Evolutionary conservation across 2,113 vertebrate genomes (phyloP).

Genomic region (Pterocles orientalis): DNA sequence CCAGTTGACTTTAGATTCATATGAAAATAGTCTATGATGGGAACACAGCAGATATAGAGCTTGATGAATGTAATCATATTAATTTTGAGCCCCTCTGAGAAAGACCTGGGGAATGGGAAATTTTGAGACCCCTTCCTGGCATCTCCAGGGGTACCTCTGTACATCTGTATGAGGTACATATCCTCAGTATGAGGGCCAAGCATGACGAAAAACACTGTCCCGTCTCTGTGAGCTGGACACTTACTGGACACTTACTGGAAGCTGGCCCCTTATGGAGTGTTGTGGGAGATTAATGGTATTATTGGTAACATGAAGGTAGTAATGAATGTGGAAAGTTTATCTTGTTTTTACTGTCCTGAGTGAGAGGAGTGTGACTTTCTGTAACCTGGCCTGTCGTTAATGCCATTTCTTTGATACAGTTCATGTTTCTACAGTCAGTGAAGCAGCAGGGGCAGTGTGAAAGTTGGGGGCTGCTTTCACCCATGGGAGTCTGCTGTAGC

Average conservation of each 20-base stretch:
- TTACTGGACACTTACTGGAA: neutral
- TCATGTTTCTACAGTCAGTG: neutral
- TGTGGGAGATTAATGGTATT: neutral
- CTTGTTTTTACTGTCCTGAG: neutral
- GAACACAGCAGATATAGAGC: neutral
- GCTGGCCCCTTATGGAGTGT: neutral
- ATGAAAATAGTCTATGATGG: neutral
- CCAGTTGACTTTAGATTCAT: neutral
- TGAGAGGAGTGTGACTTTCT: neutral
- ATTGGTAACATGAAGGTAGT: neutral
- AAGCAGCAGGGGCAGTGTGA: neutral
- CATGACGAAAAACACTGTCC: neutral
- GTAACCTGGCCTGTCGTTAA: neutral
- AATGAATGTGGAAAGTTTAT: neutral
- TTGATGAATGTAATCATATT: neutral
- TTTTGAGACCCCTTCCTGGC: neutral
- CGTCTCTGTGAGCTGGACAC: neutral
- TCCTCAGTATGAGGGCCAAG: neutral
- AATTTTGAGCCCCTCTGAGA: neutral
- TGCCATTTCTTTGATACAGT: neutral
- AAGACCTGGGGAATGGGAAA: neutral
- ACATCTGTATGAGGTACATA: neutral
- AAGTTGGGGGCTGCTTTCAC: neutral
- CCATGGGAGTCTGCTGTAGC: neutral
- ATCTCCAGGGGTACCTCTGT: neutral